Conservation (phyloP, 2,888 invertebrate species). For the Chymomyza procnemis region DNA sequence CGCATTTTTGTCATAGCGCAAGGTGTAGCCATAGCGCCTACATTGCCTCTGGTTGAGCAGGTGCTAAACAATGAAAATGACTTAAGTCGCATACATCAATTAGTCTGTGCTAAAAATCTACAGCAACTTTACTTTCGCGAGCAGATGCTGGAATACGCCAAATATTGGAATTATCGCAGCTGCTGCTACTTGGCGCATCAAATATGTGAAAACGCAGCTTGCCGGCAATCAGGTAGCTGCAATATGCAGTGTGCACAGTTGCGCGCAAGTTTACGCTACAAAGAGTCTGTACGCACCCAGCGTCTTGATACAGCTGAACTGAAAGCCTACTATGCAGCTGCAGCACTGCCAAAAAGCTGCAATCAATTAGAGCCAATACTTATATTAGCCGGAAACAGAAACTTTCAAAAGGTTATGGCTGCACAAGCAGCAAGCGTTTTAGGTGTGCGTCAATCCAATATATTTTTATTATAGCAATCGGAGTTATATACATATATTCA, state of each 20-base stretch:
- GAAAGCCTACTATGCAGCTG: background rate
- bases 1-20: constrained; percentile 82
- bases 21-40: constrained; percentile 88
- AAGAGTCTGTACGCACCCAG: constrained; percentile 52
- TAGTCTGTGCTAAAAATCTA: constrained; percentile 82
- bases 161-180: constrained; percentile 88
- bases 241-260: constrained; percentile 51
- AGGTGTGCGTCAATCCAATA: constrained; percentile 28
- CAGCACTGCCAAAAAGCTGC: background rate
- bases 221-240: constrained; percentile 29
- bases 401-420: constrained; percentile 40
- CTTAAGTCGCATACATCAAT: constrained; percentile 82
- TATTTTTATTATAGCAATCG: constrained; percentile 41
- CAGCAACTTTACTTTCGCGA: constrained; percentile 82
- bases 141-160: constrained; percentile 81
- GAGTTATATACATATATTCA: background rate
- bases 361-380: constrained; percentile 8
- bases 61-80: constrained; percentile 84
- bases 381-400: constrained; percentile 50
- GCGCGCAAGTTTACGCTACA: constrained; percentile 61
- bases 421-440: constrained; percentile 22
- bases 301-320: constrained; percentile 52
- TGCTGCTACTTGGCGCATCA: constrained; percentile 81
- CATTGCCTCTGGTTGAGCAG: constrained; percentile 82
- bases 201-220: constrained; percentile 38